Evolutionary conservation across 2,888 invertebrate genomes (phyloP).

Genomic region (Synergus laeviventris): DNA sequence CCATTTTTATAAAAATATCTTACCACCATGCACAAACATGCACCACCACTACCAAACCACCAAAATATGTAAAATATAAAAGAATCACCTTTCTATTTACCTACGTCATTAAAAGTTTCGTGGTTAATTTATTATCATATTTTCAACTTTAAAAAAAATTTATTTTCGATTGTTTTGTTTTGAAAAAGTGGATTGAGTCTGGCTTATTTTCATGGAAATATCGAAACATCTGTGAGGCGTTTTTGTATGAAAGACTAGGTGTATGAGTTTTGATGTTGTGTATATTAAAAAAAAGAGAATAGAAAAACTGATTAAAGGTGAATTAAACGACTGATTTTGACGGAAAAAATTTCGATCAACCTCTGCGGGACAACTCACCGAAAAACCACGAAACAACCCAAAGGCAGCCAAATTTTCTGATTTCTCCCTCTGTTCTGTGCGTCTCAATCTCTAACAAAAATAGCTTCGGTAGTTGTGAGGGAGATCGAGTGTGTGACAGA

Average conservation of each 20-base stretch:
- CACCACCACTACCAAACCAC: not conserved
- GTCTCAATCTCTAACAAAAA: constrained; percentile 74
- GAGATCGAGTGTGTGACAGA: constrained; percentile 75
- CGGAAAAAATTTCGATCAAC: constrained; percentile 71
- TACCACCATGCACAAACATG: constrained; percentile 4
- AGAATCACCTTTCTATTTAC: not conserved
- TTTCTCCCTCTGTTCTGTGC: constrained; percentile 72
- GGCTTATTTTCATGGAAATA: constrained; percentile 75
- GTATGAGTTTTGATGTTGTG: not conserved
- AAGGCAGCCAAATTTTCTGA: constrained; percentile 74
- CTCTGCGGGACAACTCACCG: constrained; percentile 75
- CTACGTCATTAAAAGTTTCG: not conserved
- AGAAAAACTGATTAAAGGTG: constrained; percentile 3
- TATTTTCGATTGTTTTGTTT: constrained; percentile 5
- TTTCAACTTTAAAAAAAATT: not conserved
- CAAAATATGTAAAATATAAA: not conserved
- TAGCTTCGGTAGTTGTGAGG: constrained; percentile 73
- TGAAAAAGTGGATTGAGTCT: constrained; percentile 48
- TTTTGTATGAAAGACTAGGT: constrained; percentile 26
- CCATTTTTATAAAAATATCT: not conserved
- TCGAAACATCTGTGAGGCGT: constrained; percentile 44
- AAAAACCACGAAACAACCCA: constrained; percentile 74
- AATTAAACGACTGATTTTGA: constrained; percentile 41
- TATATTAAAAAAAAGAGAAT: not conserved
- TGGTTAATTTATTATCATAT: not conserved